Evolutionary conservation across 2,888 invertebrate species (phyloP).

Genomic region (Bibio marci): DNA sequence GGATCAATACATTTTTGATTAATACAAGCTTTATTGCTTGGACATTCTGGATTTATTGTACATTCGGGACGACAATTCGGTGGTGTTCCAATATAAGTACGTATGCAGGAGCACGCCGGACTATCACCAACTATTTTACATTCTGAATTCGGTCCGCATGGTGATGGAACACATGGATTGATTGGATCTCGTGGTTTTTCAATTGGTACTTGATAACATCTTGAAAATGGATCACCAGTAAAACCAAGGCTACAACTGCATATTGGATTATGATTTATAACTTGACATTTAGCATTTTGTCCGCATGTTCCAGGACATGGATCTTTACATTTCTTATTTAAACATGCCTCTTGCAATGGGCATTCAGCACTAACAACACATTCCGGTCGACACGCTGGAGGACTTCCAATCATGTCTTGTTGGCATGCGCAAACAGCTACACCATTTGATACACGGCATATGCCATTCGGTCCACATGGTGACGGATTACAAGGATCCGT

Average conservation of each 20-base stretch:
- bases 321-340: conserved; percentile 55
- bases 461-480: conserved; percentile 59
- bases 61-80: conserved; percentile 50
- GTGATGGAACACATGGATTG: conserved; percentile 46
- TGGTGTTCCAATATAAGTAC: conserved; percentile 43
- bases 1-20: conserved; percentile 50
- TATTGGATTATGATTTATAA: conserved; percentile 67
- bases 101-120: conserved; percentile 42
- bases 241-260: conserved; percentile 53
- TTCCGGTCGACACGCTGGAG: conserved; percentile 57
- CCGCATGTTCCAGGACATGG: conserved; percentile 66
- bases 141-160: conserved; percentile 44
- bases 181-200: conserved; percentile 20
- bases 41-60: conserved; percentile 45
- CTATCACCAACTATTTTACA: conserved; percentile 37
- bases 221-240: conserved; percentile 57
- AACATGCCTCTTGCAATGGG: conserved; percentile 50
- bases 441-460: conserved; percentile 44
- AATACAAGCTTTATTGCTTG: conserved; percentile 43
- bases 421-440: conserved; percentile 55
- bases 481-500: conserved; percentile 46
- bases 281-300: conserved; percentile 59
- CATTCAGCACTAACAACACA: conserved; percentile 68
- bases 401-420: conserved; percentile 53
- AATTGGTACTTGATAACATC: conserved; percentile 36